Conservation (phyloP, 1,140 invertebrate genomes). For the Andrena cerasifolii region DNA sequence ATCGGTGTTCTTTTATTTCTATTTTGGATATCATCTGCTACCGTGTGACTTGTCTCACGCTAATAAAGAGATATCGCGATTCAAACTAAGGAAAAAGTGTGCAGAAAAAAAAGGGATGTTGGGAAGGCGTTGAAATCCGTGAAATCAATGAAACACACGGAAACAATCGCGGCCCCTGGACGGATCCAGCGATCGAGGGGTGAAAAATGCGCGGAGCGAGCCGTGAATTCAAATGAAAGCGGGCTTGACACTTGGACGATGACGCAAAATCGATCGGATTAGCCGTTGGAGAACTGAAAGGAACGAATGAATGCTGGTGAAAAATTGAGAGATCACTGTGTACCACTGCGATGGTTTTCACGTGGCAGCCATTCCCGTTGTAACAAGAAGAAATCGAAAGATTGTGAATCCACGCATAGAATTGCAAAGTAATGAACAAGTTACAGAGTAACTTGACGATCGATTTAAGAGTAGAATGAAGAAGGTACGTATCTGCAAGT, state of each 20-base stretch:
- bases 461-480: too few species aligned
- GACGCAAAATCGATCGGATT: constrained; percentile 16
- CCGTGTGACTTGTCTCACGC: too few species aligned
- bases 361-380: too few species aligned
- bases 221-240: constrained; percentile 21
- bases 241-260: constrained; percentile 16
- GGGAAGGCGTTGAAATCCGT: neutral
- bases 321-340: constrained; percentile 5
- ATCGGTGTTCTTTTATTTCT: too few species aligned
- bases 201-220: constrained; percentile 10
- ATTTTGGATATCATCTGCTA: too few species aligned
- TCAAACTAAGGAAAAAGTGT: too few species aligned
- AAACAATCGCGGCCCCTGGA: neutral
- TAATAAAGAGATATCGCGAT: too few species aligned
- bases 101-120: neutral
- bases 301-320: constrained; percentile 27
- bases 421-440: too few species aligned
- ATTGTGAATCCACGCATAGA: too few species aligned
- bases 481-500: too few species aligned
- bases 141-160: constrained; percentile 14
- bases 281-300: neutral
- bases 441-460: too few species aligned
- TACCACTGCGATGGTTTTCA: neutral
- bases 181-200: neutral
- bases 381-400: too few species aligned